phyloP scores from a whole-genome alignment of 2,113 vertebrate species.

The Cephalophus harveyi region DNA sequence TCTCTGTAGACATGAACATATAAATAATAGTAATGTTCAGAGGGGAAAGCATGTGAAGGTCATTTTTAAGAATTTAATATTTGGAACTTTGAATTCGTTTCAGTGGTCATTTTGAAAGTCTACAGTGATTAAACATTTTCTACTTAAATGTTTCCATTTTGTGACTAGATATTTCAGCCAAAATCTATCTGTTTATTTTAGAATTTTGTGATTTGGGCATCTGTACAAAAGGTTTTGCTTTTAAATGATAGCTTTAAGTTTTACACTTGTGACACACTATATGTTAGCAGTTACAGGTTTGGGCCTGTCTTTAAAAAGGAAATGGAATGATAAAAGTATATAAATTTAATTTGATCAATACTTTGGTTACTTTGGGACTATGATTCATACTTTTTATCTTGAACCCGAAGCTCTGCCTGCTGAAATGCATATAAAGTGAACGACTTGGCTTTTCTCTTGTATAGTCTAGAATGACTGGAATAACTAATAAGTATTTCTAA shows the following conservation, averaged over 20 bases:
- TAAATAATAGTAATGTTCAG: neutral
- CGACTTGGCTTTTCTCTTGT: neutral
- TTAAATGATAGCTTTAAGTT: conserved; percentile 40
- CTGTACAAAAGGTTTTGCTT: neutral
- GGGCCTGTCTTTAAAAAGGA: conserved; percentile 12
- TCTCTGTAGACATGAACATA: neutral
- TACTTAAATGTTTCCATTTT: neutral
- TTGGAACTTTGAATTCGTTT: conserved; percentile 6
- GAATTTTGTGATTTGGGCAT: conserved; percentile 40
- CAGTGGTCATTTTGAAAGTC: conserved; percentile 5
- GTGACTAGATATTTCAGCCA: neutral
- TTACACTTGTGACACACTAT: neutral
- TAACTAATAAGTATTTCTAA: neutral
- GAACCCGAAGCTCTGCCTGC: neutral
- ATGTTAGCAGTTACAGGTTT: conserved; percentile 4
- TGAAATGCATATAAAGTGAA: neutral
- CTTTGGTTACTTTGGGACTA: neutral
- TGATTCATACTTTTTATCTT: neutral
- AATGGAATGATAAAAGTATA: neutral
- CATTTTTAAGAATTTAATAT: neutral
- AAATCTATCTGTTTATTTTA: neutral
- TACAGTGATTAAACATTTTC: neutral
- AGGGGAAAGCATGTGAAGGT: neutral
- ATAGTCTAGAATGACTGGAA: neutral
- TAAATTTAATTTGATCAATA: neutral